Conservation (phyloP, 2,113 vertebrate species). For the Lamprologus lemairii region DNA sequence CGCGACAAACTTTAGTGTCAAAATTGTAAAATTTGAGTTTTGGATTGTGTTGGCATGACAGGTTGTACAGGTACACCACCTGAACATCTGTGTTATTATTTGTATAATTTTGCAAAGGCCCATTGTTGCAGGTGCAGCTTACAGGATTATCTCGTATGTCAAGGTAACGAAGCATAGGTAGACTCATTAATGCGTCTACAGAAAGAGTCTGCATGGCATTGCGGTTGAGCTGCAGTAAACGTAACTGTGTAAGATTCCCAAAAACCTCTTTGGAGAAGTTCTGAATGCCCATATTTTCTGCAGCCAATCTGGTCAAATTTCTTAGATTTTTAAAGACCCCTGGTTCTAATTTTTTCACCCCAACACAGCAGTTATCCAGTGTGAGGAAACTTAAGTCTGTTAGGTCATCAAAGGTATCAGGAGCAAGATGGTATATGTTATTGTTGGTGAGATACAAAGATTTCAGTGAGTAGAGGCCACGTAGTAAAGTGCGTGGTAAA, state of each 20-base stretch:
- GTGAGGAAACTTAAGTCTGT: constrained; percentile 60
- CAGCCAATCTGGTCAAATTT: constrained; percentile 56
- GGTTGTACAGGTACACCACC: constrained; percentile 67
- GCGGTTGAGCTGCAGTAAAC: constrained; percentile 61
- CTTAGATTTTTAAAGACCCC: constrained; percentile 78
- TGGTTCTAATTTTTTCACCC: constrained; percentile 59
- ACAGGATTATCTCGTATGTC: constrained; percentile 77
- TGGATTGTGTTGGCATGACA: constrained; percentile 13
- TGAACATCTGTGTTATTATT: constrained; percentile 57
- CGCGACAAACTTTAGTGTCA: constrained; percentile 72
- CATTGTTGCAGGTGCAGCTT: constrained; percentile 72
- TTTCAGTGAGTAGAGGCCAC: constrained; percentile 56
- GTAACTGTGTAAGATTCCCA: constrained; percentile 73
- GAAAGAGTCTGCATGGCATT: constrained; percentile 74
- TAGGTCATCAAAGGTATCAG: constrained; percentile 74
- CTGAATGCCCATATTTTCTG: constrained; percentile 78
- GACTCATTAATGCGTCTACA: constrained; percentile 31
- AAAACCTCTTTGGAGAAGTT: constrained; percentile 73
- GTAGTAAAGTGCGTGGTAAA: constrained; percentile 59
- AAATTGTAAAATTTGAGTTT: constrained; percentile 68
- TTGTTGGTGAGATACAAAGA: constrained; percentile 71
- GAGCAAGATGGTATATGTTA: constrained; percentile 49
- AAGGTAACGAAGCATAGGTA: constrained; percentile 72
- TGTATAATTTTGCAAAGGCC: constrained; percentile 64
- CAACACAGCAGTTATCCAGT: constrained; percentile 67